Conservation (phyloP, 2,113 vertebrate genomes). For the Procapra przewalskii region DNA sequence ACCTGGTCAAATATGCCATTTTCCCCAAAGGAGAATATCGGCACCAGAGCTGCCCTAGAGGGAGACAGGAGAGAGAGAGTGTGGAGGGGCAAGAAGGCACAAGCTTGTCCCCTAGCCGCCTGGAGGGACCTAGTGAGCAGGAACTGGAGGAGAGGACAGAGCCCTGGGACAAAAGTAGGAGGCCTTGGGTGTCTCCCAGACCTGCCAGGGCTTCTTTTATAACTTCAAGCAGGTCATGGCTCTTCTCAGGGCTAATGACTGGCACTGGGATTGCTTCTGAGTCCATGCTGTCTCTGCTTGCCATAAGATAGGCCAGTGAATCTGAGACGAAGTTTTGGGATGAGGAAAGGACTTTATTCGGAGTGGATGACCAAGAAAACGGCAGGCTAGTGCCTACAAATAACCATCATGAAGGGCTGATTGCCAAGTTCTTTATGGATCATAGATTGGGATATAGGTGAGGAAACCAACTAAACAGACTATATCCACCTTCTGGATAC, state of each 20-base stretch:
- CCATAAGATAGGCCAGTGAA: no score
- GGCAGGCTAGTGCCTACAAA: no score
- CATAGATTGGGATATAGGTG: background rate
- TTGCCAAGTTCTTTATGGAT: background rate
- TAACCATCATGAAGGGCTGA: no score
- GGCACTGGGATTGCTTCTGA: no score
- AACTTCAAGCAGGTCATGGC: background rate
- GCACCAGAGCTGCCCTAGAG: conserved; percentile 86
- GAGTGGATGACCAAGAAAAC: no score
- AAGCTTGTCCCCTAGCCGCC: background rate
- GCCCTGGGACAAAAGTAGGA: background rate
- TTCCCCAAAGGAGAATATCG: conserved; percentile 94
- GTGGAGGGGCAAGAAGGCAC: background rate
- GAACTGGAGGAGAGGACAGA: background rate
- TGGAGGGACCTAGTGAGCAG: background rate
- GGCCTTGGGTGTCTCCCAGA: background rate
- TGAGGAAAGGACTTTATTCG: no score
- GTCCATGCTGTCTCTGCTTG: no score
- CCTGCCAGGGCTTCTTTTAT: background rate
- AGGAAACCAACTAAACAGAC: background rate
- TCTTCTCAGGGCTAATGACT: background rate
- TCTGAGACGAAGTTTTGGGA: no score
- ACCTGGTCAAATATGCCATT: conserved; percentile 92
- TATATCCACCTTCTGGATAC: background rate
- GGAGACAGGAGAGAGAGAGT: background rate